These are phyloP conservation scores for Drosophila azteca DNA, from an alignment of 1,140 invertebrate genomes.

Conservation along the genomic window DNA sequence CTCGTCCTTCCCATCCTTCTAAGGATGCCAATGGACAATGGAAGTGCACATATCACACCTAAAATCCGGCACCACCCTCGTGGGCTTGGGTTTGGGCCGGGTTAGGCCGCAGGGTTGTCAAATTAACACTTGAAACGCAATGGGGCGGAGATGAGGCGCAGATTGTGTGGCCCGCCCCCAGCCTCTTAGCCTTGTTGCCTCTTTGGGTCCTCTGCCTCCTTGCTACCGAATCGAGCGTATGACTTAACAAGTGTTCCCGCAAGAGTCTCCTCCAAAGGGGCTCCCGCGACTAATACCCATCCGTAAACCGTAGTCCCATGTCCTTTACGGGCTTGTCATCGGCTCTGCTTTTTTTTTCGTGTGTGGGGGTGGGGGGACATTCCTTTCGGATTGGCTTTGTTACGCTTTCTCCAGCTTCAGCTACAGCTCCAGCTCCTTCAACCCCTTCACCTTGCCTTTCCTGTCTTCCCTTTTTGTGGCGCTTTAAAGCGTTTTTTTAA, in stretches of 20 bases:
- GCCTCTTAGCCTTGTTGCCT: background rate
- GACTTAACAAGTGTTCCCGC: conserved; percentile 54
- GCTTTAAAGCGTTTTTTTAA: conserved; percentile 53
- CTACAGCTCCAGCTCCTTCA: background rate
- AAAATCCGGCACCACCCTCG: background rate
- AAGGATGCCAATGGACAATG: conserved; percentile 29
- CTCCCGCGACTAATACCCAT: conserved; percentile 15
- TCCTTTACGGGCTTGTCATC: conserved; percentile 49
- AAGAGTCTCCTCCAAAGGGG: conserved; percentile 17
- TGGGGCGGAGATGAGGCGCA: conserved; percentile 32
- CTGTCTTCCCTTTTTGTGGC: background rate
- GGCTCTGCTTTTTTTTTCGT: conserved; percentile 18
- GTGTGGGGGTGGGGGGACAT: conserved; percentile 38
- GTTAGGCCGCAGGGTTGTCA: conserved; percentile 61
- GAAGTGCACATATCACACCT: conserved; percentile 11
- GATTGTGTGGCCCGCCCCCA: conserved; percentile 17
- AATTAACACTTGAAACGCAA: conserved; percentile 71
- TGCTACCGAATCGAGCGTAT: conserved; percentile 59
- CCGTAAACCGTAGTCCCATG: conserved; percentile 2
- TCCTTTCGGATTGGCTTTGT: conserved; percentile 51
- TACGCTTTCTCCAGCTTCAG: conserved; percentile 10
- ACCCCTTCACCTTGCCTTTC: background rate
- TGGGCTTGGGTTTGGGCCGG: background rate
- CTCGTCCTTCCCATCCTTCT: background rate
- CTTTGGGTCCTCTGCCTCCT: conserved; percentile 26